A percentile compares a stretch with the other conserved stretches of the same genome.
These are phyloP conservation scores for Cnemophilus loriae DNA, from an alignment of 2,113 vertebrate species.

Conservation along the genomic window DNA sequence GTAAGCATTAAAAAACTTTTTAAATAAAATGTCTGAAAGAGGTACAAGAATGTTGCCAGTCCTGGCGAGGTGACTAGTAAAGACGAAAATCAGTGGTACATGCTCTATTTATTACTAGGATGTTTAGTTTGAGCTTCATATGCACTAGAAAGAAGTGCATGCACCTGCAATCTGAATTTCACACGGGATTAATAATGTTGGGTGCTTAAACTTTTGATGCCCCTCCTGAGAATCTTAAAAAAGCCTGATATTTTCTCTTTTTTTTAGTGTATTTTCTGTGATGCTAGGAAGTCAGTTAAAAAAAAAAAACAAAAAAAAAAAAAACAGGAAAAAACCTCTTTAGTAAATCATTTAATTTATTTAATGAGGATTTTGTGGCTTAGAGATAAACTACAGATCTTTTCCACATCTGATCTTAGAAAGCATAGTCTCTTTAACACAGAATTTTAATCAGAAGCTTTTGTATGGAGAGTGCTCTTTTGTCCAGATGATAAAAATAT, in stretches of 20 bases:
- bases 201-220: not conserved
- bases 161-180: not conserved
- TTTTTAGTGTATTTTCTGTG: not conserved
- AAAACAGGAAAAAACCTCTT: not conserved
- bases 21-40: not conserved
- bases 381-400: not conserved
- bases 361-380: not conserved
- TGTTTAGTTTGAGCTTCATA: not conserved
- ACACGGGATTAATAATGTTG: not conserved
- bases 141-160: not conserved
- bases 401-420: not conserved
- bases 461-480: not conserved
- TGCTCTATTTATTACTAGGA: not conserved
- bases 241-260: not conserved
- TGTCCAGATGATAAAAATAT: not conserved
- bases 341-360: not conserved
- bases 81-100: not conserved
- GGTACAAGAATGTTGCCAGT: not conserved
- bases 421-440: not conserved
- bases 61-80: not conserved
- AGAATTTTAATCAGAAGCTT: not conserved
- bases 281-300: not conserved
- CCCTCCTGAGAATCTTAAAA: not conserved
- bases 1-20: not conserved
- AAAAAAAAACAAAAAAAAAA: no score